Evolutionary conservation across 1,140 invertebrate genomes (phyloP), one percentile per base, ranked within the genome.

Genomic region (Neomicropteryx cornuta): DNA sequence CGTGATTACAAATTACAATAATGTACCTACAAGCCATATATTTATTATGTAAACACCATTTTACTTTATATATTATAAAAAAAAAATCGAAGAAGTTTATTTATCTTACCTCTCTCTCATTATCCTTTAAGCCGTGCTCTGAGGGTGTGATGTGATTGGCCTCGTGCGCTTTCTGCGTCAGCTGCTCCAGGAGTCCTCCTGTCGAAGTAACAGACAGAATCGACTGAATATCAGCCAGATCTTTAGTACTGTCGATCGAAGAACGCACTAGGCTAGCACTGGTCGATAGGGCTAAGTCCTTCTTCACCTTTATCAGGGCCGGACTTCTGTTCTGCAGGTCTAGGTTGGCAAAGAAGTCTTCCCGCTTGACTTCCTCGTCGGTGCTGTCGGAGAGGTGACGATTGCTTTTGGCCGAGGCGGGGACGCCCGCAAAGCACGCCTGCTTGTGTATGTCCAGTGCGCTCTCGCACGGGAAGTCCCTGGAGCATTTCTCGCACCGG

Each of bases 191-290:
- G 2, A 80, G 68, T 18, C 74, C 70, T 1, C 74, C 67, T 24
- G 75, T 70, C 28, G 79, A 77, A 10, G 83, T 83, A 21, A 85
- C 76, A 1, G 79, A 79, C 18, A 88, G 67, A 33, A 88, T 88
- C 3, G 81, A 83, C 47, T 83, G 80, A 18, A 89, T 87, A 46
- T 88, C 85, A n/a, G 85, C 85, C 33, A 88, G 58, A 49, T 89
- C 81, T 53, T 77, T 78, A 6, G 70, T 71, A 33, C 72, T 56
- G 47, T 70, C 68, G 8, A 45, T 39, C 5, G 44, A 16, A 10
- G 36, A 44, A 38, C 30, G 33, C 13, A 14, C 40, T 6, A 17
- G 24, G 39, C 20, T 47, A 43, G 27, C 45, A 47, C 27, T 44
- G 35, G 5, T 42, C 42, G 16, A 43, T 39, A 5, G 16, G 35